Base-by-base conservation (phyloP, 2,113 vertebrate species). In the Lanius ludovicianus region DNA sequence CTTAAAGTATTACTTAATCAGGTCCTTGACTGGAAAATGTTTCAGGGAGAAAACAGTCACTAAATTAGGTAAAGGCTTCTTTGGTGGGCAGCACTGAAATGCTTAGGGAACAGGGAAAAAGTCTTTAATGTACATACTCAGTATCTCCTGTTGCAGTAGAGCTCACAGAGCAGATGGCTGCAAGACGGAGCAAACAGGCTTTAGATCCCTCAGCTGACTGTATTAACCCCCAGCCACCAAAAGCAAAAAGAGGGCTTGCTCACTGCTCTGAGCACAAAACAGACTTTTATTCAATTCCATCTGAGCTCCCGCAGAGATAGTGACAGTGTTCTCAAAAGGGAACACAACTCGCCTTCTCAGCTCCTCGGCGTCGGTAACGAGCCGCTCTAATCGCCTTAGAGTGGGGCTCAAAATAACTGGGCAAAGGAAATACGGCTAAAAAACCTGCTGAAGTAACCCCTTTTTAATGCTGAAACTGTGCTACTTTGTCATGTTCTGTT, bases 361-460 rank as follows among this genome's bases (percentile, higher is more conserved):
- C 95, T 94, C 94, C 69, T 74, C 56, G 64, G 91, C 19, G 47
- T 64, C 22, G 2, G 85, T 92, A 96, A 94, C 10, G 69, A 97
- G 95, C 79, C 0, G 15, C 85, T 94, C 95, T 96, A 96, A 97
- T 95, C 76, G 85, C 95, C 92, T 97, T 96, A 97, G 92, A 95
- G 87, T 52, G 85, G 75, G 85, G 75, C 93, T 97, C 87, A 81
- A 68, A 96, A 96, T 88, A 96, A 94, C 87, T 6, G 71, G 85
- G 92, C 91, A 82, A 83, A 63, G 80, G 64, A 84, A 87, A 77
- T 22, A 46, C 68, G 27, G 76, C 70, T 55, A 20, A 79, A 95
- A 90, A 64, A 17, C n/a, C 20, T 47, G 87, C 90, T 90, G 83
- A 78, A 93, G 60, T 52, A 80, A 86, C 65, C 73, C 57, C 37